Percentiles rank a stretch among this genome's conserved stretches.
These are phyloP conservation scores for Onychomys leucogaster DNA, from an alignment of 2,797 vertebrate species.

Conservation along the genomic window DNA sequence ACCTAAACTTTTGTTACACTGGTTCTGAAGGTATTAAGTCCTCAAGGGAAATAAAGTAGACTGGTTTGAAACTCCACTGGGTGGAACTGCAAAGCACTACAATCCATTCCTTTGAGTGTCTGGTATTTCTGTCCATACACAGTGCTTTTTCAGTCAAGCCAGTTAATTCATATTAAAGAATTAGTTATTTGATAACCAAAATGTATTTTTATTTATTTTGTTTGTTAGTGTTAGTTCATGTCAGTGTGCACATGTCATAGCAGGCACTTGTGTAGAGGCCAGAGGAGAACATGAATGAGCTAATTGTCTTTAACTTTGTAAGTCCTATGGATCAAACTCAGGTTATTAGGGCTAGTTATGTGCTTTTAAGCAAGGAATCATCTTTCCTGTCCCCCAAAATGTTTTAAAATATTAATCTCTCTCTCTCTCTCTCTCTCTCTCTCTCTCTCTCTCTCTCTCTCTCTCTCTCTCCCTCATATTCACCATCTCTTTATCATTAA, in stretches of 20 bases:
- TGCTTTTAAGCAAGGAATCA: background rate
- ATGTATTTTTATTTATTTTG: background rate
- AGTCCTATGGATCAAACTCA: background rate
- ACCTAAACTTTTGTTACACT: background rate
- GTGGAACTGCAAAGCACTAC: background rate
- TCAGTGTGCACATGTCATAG: background rate
- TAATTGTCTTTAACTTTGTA: background rate
- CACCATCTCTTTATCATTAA: background rate
- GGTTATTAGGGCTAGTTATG: too few relatives aligned
- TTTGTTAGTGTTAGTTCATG: background rate
- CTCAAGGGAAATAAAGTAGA: background rate
- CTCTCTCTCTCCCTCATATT: background rate
- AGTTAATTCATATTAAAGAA: background rate
- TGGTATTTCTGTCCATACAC: background rate
- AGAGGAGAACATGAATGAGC: background rate
- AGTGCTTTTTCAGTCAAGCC: background rate
- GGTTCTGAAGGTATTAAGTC: background rate
- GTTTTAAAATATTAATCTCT: background rate
- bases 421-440: background rate
- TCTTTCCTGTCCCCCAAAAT: background rate
- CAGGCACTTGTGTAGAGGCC: background rate
- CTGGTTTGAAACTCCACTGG: background rate
- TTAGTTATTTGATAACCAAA: background rate
- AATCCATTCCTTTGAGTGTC: background rate
- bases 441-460: background rate